Conservation (phyloP, 2,888 invertebrate species). For the Lycia hirtaria region DNA sequence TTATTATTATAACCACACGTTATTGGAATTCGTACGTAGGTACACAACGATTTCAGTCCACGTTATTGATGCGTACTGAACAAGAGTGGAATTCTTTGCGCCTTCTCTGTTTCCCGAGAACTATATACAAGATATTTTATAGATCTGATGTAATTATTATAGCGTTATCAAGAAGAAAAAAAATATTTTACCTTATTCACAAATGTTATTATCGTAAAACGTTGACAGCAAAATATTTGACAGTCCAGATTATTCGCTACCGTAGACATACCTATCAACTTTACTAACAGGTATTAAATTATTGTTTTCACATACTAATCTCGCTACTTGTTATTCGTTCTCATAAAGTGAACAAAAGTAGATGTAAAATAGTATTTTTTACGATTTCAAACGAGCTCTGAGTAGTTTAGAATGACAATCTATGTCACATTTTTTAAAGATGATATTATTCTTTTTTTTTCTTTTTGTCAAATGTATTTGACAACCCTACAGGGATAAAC, state of each 20-base stretch:
- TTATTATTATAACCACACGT: too few species aligned
- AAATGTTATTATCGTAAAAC: background rate
- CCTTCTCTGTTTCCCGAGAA: too few species aligned
- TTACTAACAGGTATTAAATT: background rate
- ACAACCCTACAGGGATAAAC: constrained; percentile 64
- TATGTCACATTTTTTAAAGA: constrained; percentile 28
- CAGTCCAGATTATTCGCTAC: constrained; percentile 11
- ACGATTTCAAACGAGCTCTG: constrained; percentile 16
- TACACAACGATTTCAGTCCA: too few species aligned
- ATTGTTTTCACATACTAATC: constrained; percentile 12
- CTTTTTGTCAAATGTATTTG: constrained; percentile 29
- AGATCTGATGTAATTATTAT: too few species aligned
- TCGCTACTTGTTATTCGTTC: constrained; percentile 6
- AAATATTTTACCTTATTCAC: background rate
- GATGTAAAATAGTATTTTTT: constrained; percentile 1
- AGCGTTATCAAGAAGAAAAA: background rate
- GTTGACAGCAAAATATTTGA: constrained; percentile 1
- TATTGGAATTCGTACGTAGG: too few species aligned
- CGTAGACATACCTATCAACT: constrained; percentile 2
- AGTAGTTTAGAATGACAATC: constrained; percentile 26
- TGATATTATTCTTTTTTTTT: background rate
- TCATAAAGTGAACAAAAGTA: constrained; percentile 5
- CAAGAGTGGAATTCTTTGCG: too few species aligned
- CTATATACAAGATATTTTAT: too few species aligned
- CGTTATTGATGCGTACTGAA: too few species aligned